Evolutionary conservation across 1,140 invertebrate genomes (phyloP).

Genomic region (Chrysoperla carnea): DNA sequence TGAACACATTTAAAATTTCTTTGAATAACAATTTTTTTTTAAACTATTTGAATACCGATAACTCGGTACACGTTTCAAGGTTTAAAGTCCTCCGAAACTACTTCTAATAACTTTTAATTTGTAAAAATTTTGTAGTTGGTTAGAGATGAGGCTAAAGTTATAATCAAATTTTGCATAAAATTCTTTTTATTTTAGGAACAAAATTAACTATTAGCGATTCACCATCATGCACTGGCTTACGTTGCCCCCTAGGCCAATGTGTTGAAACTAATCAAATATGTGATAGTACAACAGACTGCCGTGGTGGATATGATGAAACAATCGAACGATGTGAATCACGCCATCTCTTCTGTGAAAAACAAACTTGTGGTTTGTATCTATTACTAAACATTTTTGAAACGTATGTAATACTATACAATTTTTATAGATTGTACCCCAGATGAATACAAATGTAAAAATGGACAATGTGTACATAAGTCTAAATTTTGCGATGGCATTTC

Average conservation of each 20-base stretch:
- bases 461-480: constrained; percentile 45
- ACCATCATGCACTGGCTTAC: constrained; percentile 31
- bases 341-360: constrained; percentile 9
- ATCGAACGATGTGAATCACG: constrained; percentile 24
- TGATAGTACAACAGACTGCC: constrained; percentile 51
- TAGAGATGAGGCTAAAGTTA: no score
- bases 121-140: no score
- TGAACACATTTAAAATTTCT: no score
- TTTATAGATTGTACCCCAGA: constrained; percentile 32
- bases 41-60: no score
- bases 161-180: no score
- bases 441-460: constrained; percentile 44
- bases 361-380: not conserved
- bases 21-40: no score
- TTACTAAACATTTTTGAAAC: not conserved
- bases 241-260: constrained; percentile 54
- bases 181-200: no score
- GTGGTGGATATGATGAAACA: constrained; percentile 43
- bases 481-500: constrained; percentile 42
- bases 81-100: no score
- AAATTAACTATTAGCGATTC: no score
- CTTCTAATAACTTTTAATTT: no score
- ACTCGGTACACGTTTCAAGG: no score
- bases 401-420: not conserved
- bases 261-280: constrained; percentile 40